Evolutionary conservation across 2,113 vertebrate species (phyloP).

Genomic region (Edolisoma coerulescens): DNA sequence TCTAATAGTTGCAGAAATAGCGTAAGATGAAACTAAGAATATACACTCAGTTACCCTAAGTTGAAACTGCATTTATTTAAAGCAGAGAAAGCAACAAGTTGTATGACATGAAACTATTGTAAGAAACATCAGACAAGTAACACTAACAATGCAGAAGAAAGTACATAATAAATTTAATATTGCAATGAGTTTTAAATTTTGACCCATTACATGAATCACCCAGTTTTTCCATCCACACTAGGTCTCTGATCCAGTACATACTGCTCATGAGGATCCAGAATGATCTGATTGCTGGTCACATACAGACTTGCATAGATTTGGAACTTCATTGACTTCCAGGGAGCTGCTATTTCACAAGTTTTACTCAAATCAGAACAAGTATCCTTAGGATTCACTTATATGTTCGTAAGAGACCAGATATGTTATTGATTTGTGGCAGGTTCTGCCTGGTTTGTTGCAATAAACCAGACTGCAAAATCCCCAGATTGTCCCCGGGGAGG

Average conservation of each 20-base stretch:
- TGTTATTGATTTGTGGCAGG: not conserved
- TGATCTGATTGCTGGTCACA: not conserved
- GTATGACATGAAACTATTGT: not conserved
- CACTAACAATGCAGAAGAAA: not conserved
- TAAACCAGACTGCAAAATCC: not conserved
- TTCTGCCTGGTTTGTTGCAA: constrained; percentile 10
- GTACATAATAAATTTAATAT: not conserved
- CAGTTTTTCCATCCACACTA: not conserved
- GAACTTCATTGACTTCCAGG: not conserved
- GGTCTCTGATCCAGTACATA: not conserved
- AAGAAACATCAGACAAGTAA: not conserved
- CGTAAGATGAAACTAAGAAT: not conserved
- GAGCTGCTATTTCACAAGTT: not conserved
- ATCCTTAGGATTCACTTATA: not conserved
- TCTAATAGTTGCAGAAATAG: not conserved
- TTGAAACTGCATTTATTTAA: not conserved
- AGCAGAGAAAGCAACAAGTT: not conserved
- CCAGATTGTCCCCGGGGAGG: not conserved
- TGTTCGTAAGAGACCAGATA: not conserved
- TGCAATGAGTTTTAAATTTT: not conserved
- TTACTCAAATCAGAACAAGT: not conserved
- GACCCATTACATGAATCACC: not conserved
- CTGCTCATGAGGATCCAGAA: not conserved
- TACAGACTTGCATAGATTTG: not conserved
- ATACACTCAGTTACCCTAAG: not conserved